Percentiles rank a stretch among this genome's conserved stretches.
Evolutionary conservation across 1,140 invertebrate species (phyloP).

Genomic region (Drosophila sucinea): DNA sequence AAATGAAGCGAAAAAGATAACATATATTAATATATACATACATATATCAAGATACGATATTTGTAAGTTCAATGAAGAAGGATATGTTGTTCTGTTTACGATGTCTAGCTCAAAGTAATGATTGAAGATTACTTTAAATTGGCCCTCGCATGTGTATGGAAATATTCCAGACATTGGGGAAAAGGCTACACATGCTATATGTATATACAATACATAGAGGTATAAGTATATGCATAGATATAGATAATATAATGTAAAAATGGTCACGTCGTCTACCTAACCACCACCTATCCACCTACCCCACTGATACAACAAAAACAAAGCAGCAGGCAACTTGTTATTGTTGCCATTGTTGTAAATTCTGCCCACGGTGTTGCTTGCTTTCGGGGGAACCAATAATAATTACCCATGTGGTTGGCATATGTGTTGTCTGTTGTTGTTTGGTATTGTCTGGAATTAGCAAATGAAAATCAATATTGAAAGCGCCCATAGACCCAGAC

Average conservation of each 20-base stretch:
- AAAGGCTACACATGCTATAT: not conserved
- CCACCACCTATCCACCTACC: not conserved
- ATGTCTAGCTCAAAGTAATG: not conserved
- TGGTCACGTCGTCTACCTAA: constrained; percentile 4
- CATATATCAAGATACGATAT: no score
- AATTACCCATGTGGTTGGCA: constrained; percentile 30
- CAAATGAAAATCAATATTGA: constrained; percentile 73
- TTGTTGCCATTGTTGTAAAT: not conserved
- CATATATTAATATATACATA: no score
- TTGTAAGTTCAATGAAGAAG: no score
- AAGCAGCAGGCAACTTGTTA: not conserved
- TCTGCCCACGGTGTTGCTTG: not conserved
- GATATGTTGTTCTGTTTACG: no score
- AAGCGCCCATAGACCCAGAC: constrained; percentile 43
- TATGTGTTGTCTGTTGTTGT: constrained; percentile 24
- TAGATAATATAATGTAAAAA: constrained; percentile 7
- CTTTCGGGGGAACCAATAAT: constrained; percentile 6
- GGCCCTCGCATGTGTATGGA: not conserved
- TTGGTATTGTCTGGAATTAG: constrained; percentile 36
- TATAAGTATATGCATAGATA: not conserved
- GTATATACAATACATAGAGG: not conserved
- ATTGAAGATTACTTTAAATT: not conserved
- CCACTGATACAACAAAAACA: not conserved
- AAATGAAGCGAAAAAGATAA: no score
- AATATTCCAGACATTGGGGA: constrained; percentile 1